Base-by-base conservation (phyloP, 1,140 invertebrate species). In the Euwallacea fornicatus region DNA sequence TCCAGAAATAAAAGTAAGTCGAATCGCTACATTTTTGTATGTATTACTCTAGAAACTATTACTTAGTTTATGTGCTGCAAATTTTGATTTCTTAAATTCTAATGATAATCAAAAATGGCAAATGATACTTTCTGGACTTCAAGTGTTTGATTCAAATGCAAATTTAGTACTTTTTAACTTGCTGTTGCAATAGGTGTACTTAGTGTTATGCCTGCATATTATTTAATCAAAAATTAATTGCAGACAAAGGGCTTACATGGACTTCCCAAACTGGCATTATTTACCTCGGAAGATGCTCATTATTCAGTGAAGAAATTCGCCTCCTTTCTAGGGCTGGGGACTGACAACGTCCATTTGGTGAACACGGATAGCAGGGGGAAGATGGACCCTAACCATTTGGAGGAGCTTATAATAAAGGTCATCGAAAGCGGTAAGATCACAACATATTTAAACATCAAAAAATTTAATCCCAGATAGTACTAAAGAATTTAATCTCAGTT, bases 251-350 rank as follows among this genome's bases (percentile, higher is more conserved):
- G 93, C 0, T 83, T 93, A 3, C 86, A 87, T 72, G 85, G 86
- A 10, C 81, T 88, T 3, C 88, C 88, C 8, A 85, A 88, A 42
- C 78, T 95, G 47, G 88, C 94, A 0, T 78, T 94, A 0, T 94
- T 93, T 78, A 93, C 93, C 0, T 95, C 93, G 0, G 91, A 92
- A 78, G 91, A 98, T 83, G 92, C 95, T 11, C 97, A 99, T 82
- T 99, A 98, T 81, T 98, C 97, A 0, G 89, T 97, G 6, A 91
- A 93, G 75, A 96, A 96, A 78, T 83, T 93, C 71, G 88, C 93
- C 0, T 88, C 91, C 72, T 88, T 91, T 73, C 85, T 92, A 82
- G 92, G 93, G 0, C 86, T 95, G 47, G 94, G 94, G 0, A 87
- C 84, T 11, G 87, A 90, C 55, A 94, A 95, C 79, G 92, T 94